Evolutionary conservation across 2,797 vertebrate genomes (phyloP), one percentile per base, ranked within the genome.

Genomic region (Xenentodon cancila): DNA sequence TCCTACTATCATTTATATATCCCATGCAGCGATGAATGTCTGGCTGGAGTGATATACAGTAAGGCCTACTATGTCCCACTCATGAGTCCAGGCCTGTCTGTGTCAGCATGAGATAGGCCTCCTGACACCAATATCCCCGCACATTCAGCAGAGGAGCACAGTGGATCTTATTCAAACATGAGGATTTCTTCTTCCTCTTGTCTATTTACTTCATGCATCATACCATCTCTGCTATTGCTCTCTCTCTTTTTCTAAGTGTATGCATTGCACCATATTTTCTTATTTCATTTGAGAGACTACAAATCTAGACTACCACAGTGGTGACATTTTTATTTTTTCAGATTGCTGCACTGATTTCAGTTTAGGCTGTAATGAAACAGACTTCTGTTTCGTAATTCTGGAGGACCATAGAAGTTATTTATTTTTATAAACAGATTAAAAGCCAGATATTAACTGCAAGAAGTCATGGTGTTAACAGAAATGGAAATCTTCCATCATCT

Each of bases 111-210:
- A 71, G 75, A 75, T 57, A 68, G 82, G 82, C 86, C 85, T 89
- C 88, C 92, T 91, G 92, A 89, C 90, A 92, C 89, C 85, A 87
- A 86, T 89, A 85, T 91, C 91, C 73, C 88, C 82, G 43, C 83
- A 86, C 79, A 81, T 76, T 68, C 59, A 79, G 71, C 65, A 20
- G 51, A 65, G 58, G 59, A 73, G 71, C 80, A 88, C 89, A 93
- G 79, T 85, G 82, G 64, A 76, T 57, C 77, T 84, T 84, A 86
- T 90, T 91, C 86, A 91, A 88, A 85, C 80, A 77, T 66, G 20
- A 71, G 57, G 58, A 12, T 73, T 74, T 71, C 69, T 62, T 72
- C 11, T 19, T 34, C 70, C 59, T 32, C 72, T 67, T 68, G 53
- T 66, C 19, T 32, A 49, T 77, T 73, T 76, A 61, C 70, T 50